Percentiles rank a stretch among this genome's conserved stretches.
Conservation (phyloP, 2,113 vertebrate species). For the Pteronura brasiliensis region DNA sequence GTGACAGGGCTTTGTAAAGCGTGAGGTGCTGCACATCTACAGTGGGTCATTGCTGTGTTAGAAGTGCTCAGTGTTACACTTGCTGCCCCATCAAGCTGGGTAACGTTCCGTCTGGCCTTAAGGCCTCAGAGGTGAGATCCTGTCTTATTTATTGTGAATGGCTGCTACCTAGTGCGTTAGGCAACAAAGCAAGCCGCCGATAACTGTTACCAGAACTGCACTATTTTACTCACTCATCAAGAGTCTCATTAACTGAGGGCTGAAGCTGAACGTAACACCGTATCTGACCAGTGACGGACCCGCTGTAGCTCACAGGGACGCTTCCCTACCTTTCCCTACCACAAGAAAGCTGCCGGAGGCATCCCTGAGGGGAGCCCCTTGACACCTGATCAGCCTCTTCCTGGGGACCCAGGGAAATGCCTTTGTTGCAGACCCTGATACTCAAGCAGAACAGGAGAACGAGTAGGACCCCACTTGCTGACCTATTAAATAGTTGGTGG, state of each 20-base stretch:
- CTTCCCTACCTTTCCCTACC: neutral
- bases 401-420: neutral
- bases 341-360: neutral
- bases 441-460: neutral
- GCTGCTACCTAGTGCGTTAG: neutral
- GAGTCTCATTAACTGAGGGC: neutral
- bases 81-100: neutral
- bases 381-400: neutral
- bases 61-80: neutral
- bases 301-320: rapidly evolving
- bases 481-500: neutral
- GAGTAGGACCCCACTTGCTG: neutral
- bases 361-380: neutral
- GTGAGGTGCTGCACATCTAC: neutral
- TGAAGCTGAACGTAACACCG: neutral
- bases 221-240: neutral
- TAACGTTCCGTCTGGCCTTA: neutral
- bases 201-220: neutral
- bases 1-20: neutral
- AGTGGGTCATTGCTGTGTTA: neutral
- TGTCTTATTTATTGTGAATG: neutral
- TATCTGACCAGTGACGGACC: neutral
- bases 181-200: neutral
- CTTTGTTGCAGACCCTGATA: neutral
- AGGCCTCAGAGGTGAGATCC: neutral